Base-by-base conservation (phyloP, 2,797 vertebrate species). In the Malurus splendens region DNA sequence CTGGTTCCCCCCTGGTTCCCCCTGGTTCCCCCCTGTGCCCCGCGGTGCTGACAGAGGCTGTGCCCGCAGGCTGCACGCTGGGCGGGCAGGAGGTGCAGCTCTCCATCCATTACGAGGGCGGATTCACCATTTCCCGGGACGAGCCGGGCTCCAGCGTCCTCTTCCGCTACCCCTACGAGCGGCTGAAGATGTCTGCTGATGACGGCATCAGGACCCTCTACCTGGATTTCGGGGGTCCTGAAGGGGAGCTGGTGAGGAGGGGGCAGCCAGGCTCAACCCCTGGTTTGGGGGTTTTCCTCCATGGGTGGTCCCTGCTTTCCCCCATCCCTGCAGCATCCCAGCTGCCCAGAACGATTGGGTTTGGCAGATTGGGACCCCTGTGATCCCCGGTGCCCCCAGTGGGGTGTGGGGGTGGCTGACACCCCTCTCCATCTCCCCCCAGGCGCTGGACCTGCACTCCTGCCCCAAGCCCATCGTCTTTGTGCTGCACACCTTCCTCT, bases 381-480 rank as follows among this genome's bases (percentile, higher is more conserved):
- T 14, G 3, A 10, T 30, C 18, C 62, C 32, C 5, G 0, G 45
- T 45, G 52, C 27, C 47, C 20, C 22, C 33, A 2, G 1, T 2
- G 22, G 52, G n/a, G 25, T 33, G 12, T 52, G 55, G 30, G 17
- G 19, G 12, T 1, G 0, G 14, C 80, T 93, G 52, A 93, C 12
- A 0, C 12, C 0, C 0, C 28, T 78, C 18, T 57, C 42, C 6
- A 19, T 64, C 80, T 57, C 32, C 30, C 28, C 41, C 57, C 96
- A 99, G 99, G 97, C 97, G 2, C 97, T 99, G 96, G 99, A 99
- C 96, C 98, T 99, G 92, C 98, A 98, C 90, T 98, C 99, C 2
- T 98, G 98, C 87, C 99, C 99, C 17, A 99, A 99, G 97, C 99
- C 99, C 3, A 97, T 99, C 61, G 99, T 99, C 67, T 99, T 99